Evolutionary conservation across 2,888 invertebrate species (phyloP).

Genomic region (Apamea crenata): DNA sequence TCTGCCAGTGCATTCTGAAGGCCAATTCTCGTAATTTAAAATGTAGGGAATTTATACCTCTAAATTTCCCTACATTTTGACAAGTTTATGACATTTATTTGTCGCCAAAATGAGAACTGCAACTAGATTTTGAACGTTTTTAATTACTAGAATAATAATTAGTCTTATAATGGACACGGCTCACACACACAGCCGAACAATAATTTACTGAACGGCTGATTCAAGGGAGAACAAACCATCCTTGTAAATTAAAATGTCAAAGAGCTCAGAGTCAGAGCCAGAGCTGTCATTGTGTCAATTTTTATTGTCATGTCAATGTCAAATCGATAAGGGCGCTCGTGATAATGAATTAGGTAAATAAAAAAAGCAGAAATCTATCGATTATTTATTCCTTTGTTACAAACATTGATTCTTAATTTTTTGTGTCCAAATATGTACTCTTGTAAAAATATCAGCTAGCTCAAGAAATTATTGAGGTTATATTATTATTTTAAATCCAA

Average conservation of each 20-base stretch:
- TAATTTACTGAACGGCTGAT: too few relatives aligned
- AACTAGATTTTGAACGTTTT: too few relatives aligned
- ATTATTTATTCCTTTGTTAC: background rate
- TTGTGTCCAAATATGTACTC: background rate
- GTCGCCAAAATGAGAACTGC: too few relatives aligned
- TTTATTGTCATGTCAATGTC: constrained; percentile 32
- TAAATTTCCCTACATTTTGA: too few relatives aligned
- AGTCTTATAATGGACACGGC: too few relatives aligned
- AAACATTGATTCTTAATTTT: background rate
- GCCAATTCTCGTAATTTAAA: too few relatives aligned
- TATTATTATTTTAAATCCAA: constrained; percentile 57
- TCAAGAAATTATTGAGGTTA: constrained; percentile 42
- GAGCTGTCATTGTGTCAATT: constrained; percentile 8
- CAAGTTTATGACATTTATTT: too few relatives aligned
- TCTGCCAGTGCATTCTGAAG: background rate
- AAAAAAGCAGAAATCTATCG: background rate
- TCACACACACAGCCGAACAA: too few relatives aligned
- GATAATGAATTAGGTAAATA: background rate
- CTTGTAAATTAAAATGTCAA: background rate
- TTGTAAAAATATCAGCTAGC: background rate
- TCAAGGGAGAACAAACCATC: background rate
- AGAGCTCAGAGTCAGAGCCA: too few relatives aligned
- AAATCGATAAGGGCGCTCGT: constrained; percentile 14
- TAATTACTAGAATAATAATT: too few relatives aligned
- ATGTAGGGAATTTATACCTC: too few relatives aligned